Conservation (phyloP, 37 sponge, comb jelly and placozoan genomes). For the Oscarella lobularis region DNA sequence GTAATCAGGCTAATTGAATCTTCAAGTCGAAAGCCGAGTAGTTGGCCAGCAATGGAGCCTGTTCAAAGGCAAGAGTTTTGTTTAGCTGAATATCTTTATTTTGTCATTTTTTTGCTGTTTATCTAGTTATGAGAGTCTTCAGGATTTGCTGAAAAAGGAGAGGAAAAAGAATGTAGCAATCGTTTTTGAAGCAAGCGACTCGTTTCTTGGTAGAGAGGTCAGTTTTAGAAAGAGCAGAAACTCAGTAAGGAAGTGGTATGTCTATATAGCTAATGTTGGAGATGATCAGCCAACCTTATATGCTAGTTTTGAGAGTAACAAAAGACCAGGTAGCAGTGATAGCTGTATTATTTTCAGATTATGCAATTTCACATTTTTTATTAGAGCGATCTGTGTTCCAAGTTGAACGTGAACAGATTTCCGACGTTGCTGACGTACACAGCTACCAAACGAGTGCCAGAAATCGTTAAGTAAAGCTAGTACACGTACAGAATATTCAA, state of each 20-base stretch:
- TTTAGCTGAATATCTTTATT: neutral
- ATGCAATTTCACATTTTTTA: too few relatives aligned
- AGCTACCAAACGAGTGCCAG: too few relatives aligned
- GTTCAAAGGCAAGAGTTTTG: neutral
- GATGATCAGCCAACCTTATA: neutral
- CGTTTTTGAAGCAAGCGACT: slow-evolving; percentile 34
- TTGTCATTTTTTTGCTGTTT: neutral
- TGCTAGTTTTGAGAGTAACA: neutral
- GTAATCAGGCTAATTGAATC: neutral
- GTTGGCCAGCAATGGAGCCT: neutral
- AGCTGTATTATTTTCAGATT: too few relatives aligned
- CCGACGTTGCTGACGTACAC: too few relatives aligned
- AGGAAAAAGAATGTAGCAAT: slow-evolving; percentile 10
- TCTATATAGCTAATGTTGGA: neutral
- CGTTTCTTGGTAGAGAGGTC: slow-evolving; percentile 44
- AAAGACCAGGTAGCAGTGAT: neutral
- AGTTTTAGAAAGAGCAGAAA: neutral
- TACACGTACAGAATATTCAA: too few relatives aligned
- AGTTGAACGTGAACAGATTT: too few relatives aligned
- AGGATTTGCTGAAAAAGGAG: neutral
- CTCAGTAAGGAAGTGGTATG: neutral
- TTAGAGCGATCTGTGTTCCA: too few relatives aligned
- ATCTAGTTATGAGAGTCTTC: neutral
- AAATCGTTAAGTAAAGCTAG: too few relatives aligned
- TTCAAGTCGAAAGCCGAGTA: neutral